Evolutionary conservation across 2,113 vertebrate species (phyloP).

Genomic region (Odocoileus virginianus): DNA sequence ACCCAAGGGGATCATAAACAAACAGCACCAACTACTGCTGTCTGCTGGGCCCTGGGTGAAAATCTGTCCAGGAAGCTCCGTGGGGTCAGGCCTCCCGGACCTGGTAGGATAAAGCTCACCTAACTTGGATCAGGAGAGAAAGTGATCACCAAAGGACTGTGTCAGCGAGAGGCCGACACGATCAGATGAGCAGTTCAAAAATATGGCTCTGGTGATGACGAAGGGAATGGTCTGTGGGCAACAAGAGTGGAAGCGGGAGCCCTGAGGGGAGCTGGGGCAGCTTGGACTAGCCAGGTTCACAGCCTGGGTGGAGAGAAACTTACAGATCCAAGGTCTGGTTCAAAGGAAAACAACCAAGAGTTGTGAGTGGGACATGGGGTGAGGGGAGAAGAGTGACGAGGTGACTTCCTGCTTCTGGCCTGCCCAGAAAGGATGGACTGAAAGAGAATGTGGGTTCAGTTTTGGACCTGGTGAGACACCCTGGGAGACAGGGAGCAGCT

Average conservation of each 20-base stretch:
- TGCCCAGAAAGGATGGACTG: not conserved
- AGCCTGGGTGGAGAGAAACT: not conserved
- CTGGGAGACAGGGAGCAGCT: rapidly evolving
- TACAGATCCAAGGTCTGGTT: not conserved
- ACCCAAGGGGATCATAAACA: not conserved
- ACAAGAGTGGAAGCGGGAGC: not conserved
- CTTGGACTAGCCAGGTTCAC: not conserved
- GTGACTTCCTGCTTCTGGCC: not conserved
- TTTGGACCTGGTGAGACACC: not conserved
- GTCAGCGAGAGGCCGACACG: not conserved
- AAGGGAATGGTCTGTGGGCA: not conserved
- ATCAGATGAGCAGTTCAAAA: not conserved
- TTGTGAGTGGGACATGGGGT: rapidly evolving
- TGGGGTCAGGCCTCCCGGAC: not conserved
- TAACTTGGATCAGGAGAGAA: not conserved
- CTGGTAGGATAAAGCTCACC: not conserved
- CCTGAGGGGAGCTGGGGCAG: not conserved
- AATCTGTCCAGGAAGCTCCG: not conserved
- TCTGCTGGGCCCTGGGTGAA: not conserved
- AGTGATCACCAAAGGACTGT: no score
- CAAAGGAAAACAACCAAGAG: not conserved
- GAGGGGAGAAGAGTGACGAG: not conserved
- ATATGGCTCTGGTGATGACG: not conserved
- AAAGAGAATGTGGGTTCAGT: not conserved
- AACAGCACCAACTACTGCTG: not conserved